Evolutionary conservation across 2,797 vertebrate species (phyloP).

Genomic region (Adelosebastes latens): DNA sequence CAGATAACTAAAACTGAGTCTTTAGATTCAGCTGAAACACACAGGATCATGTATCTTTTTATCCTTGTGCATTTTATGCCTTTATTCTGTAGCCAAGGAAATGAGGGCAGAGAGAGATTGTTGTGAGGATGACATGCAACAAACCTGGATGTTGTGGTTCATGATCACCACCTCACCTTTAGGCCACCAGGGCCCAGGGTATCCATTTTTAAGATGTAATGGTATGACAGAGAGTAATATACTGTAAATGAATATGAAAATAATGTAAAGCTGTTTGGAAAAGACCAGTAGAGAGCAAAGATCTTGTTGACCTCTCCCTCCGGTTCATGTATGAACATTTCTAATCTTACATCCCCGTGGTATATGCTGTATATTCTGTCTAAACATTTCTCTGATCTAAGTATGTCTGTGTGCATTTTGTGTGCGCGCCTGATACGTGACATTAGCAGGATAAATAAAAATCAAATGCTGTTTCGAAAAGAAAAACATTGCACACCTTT

Average conservation of each 20-base stretch:
- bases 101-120: not conserved
- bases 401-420: constrained; percentile 12
- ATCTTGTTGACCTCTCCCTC: not conserved
- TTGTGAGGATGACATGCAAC: not conserved
- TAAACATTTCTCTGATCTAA: constrained; percentile 62
- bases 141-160: not conserved
- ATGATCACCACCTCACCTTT: not conserved
- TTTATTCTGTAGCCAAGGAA: constrained; percentile 1
- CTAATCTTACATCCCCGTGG: constrained; percentile 18
- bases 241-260: not conserved
- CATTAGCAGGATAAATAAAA: constrained; percentile 71
- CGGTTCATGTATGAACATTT: constrained; percentile 44
- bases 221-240: not conserved
- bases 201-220: constrained; percentile 7
- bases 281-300: not conserved
- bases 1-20: not conserved
- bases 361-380: constrained; percentile 28
- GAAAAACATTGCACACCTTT: constrained; percentile 62
- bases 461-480: constrained; percentile 66
- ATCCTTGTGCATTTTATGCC: not conserved
- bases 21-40: not conserved
- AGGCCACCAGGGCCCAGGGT: not conserved
- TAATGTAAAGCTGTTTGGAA: not conserved
- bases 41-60: not conserved
- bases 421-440: constrained; percentile 28